phyloP scores from a whole-genome alignment of 2,888 invertebrate genomes.

The Diaphora mendica region DNA sequence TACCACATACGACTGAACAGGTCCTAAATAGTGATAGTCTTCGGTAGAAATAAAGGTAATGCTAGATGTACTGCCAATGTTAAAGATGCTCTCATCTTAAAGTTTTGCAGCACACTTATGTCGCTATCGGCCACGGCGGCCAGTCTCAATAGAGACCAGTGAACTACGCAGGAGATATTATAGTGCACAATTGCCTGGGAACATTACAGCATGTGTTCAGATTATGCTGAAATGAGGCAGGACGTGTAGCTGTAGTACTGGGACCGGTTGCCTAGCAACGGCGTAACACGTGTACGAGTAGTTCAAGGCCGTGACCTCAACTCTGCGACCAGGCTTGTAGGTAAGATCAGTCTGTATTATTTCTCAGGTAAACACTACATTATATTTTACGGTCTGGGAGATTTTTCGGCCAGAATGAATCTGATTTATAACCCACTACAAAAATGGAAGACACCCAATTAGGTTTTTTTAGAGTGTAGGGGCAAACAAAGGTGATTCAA shows the following conservation, averaged over 20 bases:
- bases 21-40: no score
- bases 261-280: constrained; percentile 43
- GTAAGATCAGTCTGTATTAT: constrained; percentile 8
- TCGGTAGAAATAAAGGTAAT: no score
- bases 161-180: no score
- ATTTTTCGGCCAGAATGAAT: background rate
- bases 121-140: no score
- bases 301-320: constrained; percentile 36
- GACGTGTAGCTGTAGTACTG: constrained; percentile 6
- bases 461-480: background rate
- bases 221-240: constrained; percentile 5
- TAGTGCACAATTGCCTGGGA: no score
- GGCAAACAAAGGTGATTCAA: background rate
- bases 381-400: background rate
- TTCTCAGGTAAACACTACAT: constrained; percentile 11
- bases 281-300: constrained; percentile 37
- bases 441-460: background rate
- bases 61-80: no score
- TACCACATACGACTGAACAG: no score
- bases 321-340: constrained; percentile 21
- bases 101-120: no score
- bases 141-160: no score
- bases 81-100: no score
- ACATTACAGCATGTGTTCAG: background rate
- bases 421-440: background rate